These are phyloP conservation scores for Ochropleura leucogaster DNA, from an alignment of 2,888 invertebrate species.

Conservation along the genomic window DNA sequence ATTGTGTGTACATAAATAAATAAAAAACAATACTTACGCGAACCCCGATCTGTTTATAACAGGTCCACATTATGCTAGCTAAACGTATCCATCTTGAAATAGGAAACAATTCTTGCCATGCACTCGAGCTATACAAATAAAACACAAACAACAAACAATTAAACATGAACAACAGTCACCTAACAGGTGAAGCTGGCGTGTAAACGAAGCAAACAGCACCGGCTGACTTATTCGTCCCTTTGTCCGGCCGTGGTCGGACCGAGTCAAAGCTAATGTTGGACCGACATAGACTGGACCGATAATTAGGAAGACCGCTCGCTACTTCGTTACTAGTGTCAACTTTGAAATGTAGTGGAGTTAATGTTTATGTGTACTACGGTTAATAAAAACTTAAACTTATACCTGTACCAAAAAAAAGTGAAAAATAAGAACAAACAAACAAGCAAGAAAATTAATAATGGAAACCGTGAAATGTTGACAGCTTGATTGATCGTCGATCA, in stretches of 20 bases:
- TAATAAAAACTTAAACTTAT: background rate
- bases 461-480: too few species aligned
- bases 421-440: too few species aligned
- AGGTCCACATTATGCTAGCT: too few species aligned
- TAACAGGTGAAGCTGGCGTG: slow-evolving; percentile 41
- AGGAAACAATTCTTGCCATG: background rate
- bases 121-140: background rate
- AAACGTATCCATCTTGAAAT: background rate
- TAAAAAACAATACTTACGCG: too few species aligned
- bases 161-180: slow-evolving; percentile 48
- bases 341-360: slow-evolving; percentile 3
- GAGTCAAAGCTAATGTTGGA: slow-evolving; percentile 69
- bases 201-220: slow-evolving; percentile 45
- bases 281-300: slow-evolving; percentile 58
- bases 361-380: background rate
- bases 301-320: slow-evolving; percentile 66
- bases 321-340: slow-evolving; percentile 60
- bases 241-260: slow-evolving; percentile 38
- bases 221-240: slow-evolving; percentile 55
- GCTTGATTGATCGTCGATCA: too few species aligned
- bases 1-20: too few species aligned
- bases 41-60: too few species aligned
- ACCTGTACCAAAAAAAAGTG: too few species aligned
- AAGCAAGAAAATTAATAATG: too few species aligned
- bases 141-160: slow-evolving; percentile 37